Base-by-base conservation (phyloP, 2,888 invertebrate species). In the Ditylenchus weischeri region DNA sequence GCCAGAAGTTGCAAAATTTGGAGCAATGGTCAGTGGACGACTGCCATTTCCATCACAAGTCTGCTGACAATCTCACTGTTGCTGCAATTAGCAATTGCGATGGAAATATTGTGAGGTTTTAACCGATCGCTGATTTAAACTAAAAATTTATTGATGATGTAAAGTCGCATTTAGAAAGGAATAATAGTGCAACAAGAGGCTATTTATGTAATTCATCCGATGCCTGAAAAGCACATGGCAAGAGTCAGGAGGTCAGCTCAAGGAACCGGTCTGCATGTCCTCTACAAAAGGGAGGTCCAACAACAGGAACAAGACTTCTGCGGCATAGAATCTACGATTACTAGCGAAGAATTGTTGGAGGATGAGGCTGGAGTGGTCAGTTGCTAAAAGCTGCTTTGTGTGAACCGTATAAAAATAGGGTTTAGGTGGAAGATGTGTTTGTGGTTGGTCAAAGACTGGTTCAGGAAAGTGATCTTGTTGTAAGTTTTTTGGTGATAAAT, bases 61-160 rank as follows among this genome's bases (percentile, higher is more conserved):
- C 76, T 35, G 43, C 43, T 43, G 43, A 43, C 43, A 76, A 77
- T 38, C 66, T 68, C 47, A 76, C 79, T 43, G 69, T 72, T 60
- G 81, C 80, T n/a, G 78, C 82, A 49, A 76, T 82, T 57, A 76
- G 76, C 51, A 81, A 75, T 60, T 82, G 82, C 69, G 82, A 80
- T 67, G 79, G 75, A 2, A 65, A 70, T 71, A 68, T 81, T 64
- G 81, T 81, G 66, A 29, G 38, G 19, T 62, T 69, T 78, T 72
- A 10, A 10, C 29, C 36, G 13, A 57, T 15, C n/a, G 23, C 62
- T 35, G 7, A 48, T n/a, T 3, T 3, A 18, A 21, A 61, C 38
- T 3, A 38, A 35, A 61, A 35, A 23, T 4, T 1, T 43, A n/a
- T 61, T 15, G 29, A 29, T 29, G 23, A 1, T 29, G 7, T 29